Conservation (phyloP, 2,113 vertebrate genomes). For the Ophiodon elongatus region DNA sequence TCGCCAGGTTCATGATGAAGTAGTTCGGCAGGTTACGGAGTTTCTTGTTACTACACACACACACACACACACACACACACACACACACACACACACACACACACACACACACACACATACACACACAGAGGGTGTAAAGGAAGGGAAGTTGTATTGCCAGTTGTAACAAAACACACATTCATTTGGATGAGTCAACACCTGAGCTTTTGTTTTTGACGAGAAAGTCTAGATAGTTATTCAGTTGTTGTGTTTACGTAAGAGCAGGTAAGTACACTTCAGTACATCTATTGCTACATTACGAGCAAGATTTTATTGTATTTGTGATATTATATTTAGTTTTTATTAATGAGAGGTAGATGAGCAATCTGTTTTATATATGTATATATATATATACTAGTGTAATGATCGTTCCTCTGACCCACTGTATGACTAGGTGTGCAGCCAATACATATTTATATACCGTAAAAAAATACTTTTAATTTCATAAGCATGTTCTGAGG, state of each 20-base stretch:
- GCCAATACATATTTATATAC: background rate
- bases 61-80: constrained; percentile 40
- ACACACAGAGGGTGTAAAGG: background rate
- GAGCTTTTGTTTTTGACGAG: background rate
- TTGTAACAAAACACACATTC: background rate
- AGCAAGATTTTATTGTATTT: background rate
- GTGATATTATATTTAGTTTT: background rate
- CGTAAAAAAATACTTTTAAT: background rate
- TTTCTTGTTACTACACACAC: constrained; percentile 87
- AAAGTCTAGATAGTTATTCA: background rate
- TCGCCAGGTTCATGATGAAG: constrained; percentile 91
- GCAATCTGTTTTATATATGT: background rate
- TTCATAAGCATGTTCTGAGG: background rate
- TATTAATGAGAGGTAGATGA: background rate
- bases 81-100: constrained; percentile 32
- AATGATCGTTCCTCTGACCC: background rate
- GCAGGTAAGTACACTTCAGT: background rate
- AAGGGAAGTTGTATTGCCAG: background rate
- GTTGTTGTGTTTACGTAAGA: background rate
- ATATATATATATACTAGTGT: background rate
- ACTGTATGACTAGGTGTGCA: background rate
- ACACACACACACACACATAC: constrained; percentile 32
- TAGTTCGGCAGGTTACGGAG: constrained; percentile 91
- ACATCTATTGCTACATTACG: background rate
- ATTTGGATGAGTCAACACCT: background rate